Evolutionary conservation across 2,113 vertebrate genomes (phyloP).

Genomic region (Speoplatyrhinus poulsoni): DNA sequence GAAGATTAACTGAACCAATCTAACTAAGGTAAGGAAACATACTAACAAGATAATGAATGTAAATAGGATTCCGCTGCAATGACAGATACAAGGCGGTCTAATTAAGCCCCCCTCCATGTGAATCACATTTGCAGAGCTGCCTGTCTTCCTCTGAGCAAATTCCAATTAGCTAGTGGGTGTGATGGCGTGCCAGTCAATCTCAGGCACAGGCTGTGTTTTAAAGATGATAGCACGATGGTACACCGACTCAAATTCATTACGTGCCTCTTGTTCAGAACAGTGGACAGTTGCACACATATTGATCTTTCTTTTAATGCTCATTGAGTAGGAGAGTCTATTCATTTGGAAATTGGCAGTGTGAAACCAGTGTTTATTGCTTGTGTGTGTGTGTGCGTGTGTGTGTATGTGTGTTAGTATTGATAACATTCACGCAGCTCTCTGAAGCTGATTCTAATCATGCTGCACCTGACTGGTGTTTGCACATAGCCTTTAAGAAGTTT

Average conservation of each 20-base stretch:
- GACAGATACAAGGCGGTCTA: conserved; percentile 71
- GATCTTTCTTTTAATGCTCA: conserved; percentile 46
- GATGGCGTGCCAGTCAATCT: conserved; percentile 56
- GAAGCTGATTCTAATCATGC: conserved; percentile 5
- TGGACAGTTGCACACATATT: conserved; percentile 47
- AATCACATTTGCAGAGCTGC: conserved; percentile 59
- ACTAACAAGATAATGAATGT: conserved; percentile 52
- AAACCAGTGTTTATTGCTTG: conserved; percentile 1
- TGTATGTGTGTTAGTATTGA: conserved; percentile 32
- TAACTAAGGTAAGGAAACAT: conserved; percentile 40
- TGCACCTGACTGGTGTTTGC: conserved; percentile 30
- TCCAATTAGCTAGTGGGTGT: conserved; percentile 59
- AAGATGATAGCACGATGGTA: conserved; percentile 32
- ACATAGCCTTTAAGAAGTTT: not conserved
- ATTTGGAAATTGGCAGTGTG: conserved; percentile 39
- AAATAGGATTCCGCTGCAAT: conserved; percentile 57
- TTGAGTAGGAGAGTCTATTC: conserved; percentile 23
- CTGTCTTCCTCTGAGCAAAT: conserved; percentile 56
- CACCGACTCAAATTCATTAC: conserved; percentile 25
- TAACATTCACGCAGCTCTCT: conserved; percentile 18
- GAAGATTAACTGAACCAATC: conserved; percentile 44
- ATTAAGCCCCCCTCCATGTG: conserved; percentile 60
- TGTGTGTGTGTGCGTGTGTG: conserved; percentile 5
- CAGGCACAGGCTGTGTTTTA: conserved; percentile 36
- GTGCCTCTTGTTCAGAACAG: conserved; percentile 42